phyloP scores from a whole-genome alignment of 2,113 vertebrate genomes.

The Phocoena sinus region DNA sequence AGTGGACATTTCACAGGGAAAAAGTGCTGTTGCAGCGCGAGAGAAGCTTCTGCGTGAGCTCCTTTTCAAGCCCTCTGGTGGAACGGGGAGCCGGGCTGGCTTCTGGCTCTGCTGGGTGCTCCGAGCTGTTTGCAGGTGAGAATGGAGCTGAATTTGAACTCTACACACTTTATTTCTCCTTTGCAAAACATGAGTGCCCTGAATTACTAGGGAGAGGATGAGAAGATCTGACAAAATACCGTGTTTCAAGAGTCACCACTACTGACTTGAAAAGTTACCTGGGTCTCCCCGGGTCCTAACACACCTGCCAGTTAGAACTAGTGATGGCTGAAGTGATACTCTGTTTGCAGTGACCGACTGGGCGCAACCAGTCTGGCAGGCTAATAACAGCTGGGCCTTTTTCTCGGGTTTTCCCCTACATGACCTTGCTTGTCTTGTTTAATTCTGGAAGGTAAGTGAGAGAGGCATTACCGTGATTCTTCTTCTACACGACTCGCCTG shows the following conservation, averaged over 20 bases:
- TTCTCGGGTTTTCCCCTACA: not conserved
- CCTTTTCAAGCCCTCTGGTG: not conserved
- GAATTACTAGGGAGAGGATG: not conserved
- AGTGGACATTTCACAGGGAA: not conserved
- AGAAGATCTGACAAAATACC: not conserved
- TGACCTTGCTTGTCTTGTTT: not conserved
- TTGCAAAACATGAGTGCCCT: not conserved
- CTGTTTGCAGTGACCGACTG: not conserved
- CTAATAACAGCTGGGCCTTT: not conserved
- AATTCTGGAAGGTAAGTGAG: not conserved
- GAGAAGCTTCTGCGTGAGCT: not conserved
- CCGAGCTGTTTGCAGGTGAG: not conserved
- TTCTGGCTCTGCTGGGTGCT: not conserved
- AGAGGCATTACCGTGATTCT: not conserved
- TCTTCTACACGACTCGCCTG: not conserved
- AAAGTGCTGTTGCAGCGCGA: not conserved
- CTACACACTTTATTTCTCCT: not conserved
- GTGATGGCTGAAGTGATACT: not conserved
- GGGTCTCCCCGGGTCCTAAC: not conserved
- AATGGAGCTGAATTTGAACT: not conserved
- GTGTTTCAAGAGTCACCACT: not conserved
- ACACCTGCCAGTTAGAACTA: not conserved
- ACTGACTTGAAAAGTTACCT: not conserved
- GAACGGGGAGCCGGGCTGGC: too few species aligned
- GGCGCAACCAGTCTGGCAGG: not conserved